Evolutionary conservation across 2,888 invertebrate species (phyloP).

Genomic region (Trilocha varians): DNA sequence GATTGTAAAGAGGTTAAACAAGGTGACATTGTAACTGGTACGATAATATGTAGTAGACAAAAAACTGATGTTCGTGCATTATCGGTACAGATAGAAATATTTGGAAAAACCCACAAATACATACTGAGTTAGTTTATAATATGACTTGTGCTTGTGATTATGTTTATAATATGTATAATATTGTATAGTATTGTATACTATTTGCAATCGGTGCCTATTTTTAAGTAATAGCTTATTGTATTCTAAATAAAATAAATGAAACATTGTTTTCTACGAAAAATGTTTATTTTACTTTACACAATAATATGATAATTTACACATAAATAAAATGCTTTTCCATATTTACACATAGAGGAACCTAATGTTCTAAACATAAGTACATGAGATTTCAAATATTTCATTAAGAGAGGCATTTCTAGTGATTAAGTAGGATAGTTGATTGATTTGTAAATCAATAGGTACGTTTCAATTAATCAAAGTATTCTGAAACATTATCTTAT

Average conservation of each 20-base stretch:
- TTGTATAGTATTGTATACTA: too few relatives aligned
- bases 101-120: conserved; percentile 75
- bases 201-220: neutral
- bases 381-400: conserved; percentile 27
- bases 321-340: conserved; percentile 40
- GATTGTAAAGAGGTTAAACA: conserved; percentile 79
- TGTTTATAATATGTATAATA: conserved; percentile 4
- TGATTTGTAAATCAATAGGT: too few relatives aligned
- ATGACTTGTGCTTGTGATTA: neutral
- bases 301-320: conserved; percentile 46
- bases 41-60: conserved; percentile 81
- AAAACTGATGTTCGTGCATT: conserved; percentile 83
- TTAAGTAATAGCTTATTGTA: neutral
- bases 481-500: too few relatives aligned
- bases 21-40: conserved; percentile 77
- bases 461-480: too few relatives aligned
- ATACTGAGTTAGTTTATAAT: conserved; percentile 64
- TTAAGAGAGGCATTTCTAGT: neutral
- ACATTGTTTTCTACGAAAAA: conserved; percentile 53
- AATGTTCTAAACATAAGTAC: conserved; percentile 30
- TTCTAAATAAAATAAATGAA: conserved; percentile 26
- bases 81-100: conserved; percentile 78
- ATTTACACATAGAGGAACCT: conserved; percentile 46
- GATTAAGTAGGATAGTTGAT: neutral
- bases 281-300: conserved; percentile 67